Percentiles rank a stretch among this genome's conserved stretches.
Evolutionary conservation across 2,888 invertebrate species (phyloP).

Genomic region (Macrophya alboannulata): DNA sequence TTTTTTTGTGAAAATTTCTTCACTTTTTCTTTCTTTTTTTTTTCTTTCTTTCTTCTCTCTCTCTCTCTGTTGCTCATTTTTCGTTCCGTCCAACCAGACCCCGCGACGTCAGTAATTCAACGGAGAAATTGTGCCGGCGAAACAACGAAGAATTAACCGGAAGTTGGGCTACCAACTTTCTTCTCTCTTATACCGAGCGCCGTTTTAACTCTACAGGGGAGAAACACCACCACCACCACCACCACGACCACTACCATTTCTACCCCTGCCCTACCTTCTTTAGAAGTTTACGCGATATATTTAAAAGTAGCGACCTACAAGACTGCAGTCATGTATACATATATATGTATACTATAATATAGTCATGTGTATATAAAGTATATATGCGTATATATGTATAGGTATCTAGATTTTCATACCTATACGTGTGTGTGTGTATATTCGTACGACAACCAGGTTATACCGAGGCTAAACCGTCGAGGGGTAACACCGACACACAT

Average conservation of each 20-base stretch:
- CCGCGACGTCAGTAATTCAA: background rate
- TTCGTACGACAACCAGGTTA: background rate
- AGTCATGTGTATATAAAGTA: background rate
- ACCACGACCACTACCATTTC: background rate
- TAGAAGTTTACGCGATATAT: conserved; percentile 67
- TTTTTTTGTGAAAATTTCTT: background rate
- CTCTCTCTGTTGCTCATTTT: background rate
- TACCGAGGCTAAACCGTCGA: conserved; percentile 17
- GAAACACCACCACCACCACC: background rate
- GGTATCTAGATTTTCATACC: background rate
- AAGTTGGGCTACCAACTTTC: conserved; percentile 59
- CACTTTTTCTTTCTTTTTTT: background rate
- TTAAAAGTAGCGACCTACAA: conserved; percentile 62
- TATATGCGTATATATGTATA: background rate
- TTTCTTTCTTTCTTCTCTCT: background rate
- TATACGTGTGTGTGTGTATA: background rate
- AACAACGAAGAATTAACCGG: conserved; percentile 64
- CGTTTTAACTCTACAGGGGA: conserved; percentile 16
- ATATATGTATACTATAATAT: background rate
- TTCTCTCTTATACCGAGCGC: conserved; percentile 57
- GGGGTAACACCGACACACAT: background rate
- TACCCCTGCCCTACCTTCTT: background rate
- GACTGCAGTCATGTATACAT: conserved; percentile 31
- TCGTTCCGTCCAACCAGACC: background rate
- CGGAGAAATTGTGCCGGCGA: conserved; percentile 41